Base-by-base conservation (phyloP, 23 tunicate species). In the Styela clava region DNA sequence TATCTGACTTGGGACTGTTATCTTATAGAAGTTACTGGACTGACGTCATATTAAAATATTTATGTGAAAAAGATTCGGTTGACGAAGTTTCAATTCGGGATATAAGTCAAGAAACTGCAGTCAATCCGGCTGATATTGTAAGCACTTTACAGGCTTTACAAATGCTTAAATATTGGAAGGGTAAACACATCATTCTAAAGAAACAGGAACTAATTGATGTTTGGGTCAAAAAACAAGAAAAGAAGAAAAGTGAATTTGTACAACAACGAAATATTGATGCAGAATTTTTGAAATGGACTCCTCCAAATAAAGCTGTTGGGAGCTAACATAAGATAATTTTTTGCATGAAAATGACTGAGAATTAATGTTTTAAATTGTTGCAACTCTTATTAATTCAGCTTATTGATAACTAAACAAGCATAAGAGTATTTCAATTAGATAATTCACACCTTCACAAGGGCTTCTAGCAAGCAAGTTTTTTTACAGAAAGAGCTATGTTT, bases 101-200 rank as follows among this genome's bases (percentile, higher is more conserved):
- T 63, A 83, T 94, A 27, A 87, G 92, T 52, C 94, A 83, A 71
- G 92, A 94, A 65, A 87, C 98, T 34, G 98, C 92, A 0, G 92
- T 94, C 18, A 81, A 87, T 69, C 98, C 92, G 1, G 73, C 92
- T 31, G 98, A 94, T 44, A 85, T 94, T 31, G 98, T 94, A 30
- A 87, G 92, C 62, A 94, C 98, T 3, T 78, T 94, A 35, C 98
- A 94, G 70, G 97, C 97, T 0, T 69, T 91, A 80, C 89, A 94
- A 76, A 94, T 87, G 92, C 82, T 94, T 21, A 94, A 94, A 71
- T 94, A 94, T 77, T 94, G 98, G 98, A 88, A 88, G 74, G 98
- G 98, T 16, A 94, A 94, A 81, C 98, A 94, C 78, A 94, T 94
- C 28, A 94, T 94, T 21, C 31, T 91, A 77, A 91, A 91, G 77